Evolutionary conservation across 2,113 vertebrate genomes (phyloP), one percentile per base, ranked within the genome.

Genomic region (Odontesthes bonariensis): DNA sequence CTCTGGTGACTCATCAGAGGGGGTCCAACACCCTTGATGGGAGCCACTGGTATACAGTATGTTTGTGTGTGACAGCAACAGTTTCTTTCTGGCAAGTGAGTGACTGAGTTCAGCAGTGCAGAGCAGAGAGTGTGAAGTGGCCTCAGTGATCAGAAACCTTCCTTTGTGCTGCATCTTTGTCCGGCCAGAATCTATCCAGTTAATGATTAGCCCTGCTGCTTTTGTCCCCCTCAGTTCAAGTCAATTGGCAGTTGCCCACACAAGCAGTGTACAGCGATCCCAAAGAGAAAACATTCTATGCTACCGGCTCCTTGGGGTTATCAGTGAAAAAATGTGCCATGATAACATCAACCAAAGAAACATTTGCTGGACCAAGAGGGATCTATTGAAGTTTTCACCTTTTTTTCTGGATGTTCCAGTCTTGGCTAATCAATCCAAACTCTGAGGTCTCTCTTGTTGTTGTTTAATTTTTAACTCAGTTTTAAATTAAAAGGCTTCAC

Each of bases 401-500:
- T 5, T 49, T 49, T 22, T 23, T 65, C 31, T 62, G 38, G 60
- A 22, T 6, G n/a, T 32, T 70, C 66, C 19, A 0, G 1, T 19
- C 57, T 69, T 4, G 8, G 20, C 71, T 67, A 55, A 65, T 64
- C 56, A 23, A 53, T 40, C 56, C 27, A 5, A 70, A 51, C 88
- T 60, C 60, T 11, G 14, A 8, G 44, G 49, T n/a, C 57, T 40
- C 54, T 57, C n/a, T 66, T 53, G 1, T 65, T 75, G 12, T 75
- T 77, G 85, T 75, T 90, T 87, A 83, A 92, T 88, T 69, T 87
- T 91, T 90, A 89, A 89, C 87, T 84, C 27, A 5, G 0, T 69
- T 77, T 81, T 78, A 80, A 89, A 90, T 88, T 69, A 91, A 84
- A 82, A 80, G 51, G 63, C 73, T 47, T 86, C 88, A 89, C 84